These are phyloP conservation scores for Mustela nigripes DNA, from an alignment of 2,113 vertebrate species.

Conservation along the genomic window DNA sequence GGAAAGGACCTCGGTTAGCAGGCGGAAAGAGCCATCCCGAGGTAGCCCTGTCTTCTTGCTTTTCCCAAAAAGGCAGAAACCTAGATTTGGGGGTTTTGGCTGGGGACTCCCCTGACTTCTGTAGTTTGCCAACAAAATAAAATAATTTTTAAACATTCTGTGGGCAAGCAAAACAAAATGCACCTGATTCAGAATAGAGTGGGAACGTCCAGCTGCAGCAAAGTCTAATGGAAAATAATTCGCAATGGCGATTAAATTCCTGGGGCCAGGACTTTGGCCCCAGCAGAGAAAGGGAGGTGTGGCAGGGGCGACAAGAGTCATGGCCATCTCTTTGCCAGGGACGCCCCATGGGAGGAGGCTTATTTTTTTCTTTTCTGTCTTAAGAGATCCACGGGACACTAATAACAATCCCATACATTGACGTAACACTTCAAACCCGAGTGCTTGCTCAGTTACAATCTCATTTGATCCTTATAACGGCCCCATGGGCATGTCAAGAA, in stretches of 20 bases:
- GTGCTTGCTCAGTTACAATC: not conserved
- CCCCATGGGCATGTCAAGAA: not conserved
- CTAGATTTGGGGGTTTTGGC: not conserved
- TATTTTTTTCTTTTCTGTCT: not conserved
- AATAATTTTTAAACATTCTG: not conserved
- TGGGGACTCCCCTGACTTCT: not conserved
- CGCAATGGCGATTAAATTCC: not conserved
- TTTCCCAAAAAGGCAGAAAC: not conserved
- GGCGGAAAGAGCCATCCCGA: not conserved
- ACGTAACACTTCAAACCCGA: conserved; percentile 33
- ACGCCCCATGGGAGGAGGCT: not conserved
- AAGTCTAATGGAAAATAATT: not conserved
- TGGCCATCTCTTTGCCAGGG: not conserved
- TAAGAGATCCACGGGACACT: conserved; percentile 61
- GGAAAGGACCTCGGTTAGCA: not conserved
- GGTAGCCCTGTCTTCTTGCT: not conserved
- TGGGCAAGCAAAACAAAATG: not conserved
- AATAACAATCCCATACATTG: conserved; percentile 21
- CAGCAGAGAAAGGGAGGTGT: not conserved
- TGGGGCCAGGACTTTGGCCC: not conserved
- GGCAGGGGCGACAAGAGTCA: not conserved
- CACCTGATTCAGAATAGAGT: not conserved
- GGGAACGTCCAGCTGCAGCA: accelerated
- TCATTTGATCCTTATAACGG: not conserved
- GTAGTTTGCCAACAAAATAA: not conserved